These are phyloP conservation scores for Neoarius graeffei DNA, from an alignment of 2,113 vertebrate genomes.

Conservation along the genomic window DNA sequence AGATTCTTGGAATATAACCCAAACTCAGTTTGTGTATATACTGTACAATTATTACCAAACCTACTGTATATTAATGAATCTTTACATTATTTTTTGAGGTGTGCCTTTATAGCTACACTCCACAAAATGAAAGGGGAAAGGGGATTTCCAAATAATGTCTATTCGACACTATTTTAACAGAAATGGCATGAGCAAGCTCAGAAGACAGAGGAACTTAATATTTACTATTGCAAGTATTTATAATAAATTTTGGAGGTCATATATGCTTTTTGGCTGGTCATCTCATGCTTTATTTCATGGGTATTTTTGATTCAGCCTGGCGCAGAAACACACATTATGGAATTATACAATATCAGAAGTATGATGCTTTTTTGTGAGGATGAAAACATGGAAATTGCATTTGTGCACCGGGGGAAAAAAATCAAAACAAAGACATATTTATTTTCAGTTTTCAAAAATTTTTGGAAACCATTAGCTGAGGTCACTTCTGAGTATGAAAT, in stretches of 20 bases:
- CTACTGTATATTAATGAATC: neutral
- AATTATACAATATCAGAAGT: constrained; percentile 68
- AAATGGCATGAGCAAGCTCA: neutral
- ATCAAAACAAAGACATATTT: constrained; percentile 44
- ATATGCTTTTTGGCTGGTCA: neutral
- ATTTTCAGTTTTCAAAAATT: constrained; percentile 11
- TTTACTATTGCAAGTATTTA: neutral
- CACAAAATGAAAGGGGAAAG: neutral
- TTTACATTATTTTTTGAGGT: neutral
- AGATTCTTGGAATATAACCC: neutral
- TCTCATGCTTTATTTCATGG: neutral
- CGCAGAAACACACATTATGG: constrained; percentile 50
- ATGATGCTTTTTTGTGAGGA: constrained; percentile 70
- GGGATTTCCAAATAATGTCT: neutral
- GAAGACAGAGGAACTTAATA: neutral
- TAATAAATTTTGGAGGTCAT: neutral
- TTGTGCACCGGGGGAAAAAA: constrained; percentile 64
- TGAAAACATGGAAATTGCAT: constrained; percentile 73
- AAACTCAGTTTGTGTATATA: neutral
- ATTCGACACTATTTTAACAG: neutral
- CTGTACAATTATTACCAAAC: neutral
- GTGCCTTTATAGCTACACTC: neutral
- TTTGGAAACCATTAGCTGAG: constrained; percentile 21
- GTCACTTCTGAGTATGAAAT: neutral
- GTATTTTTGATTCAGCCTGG: neutral